Evolutionary conservation across 2,113 vertebrate species (phyloP).

Genomic region (Haemorhous mexicanus): DNA sequence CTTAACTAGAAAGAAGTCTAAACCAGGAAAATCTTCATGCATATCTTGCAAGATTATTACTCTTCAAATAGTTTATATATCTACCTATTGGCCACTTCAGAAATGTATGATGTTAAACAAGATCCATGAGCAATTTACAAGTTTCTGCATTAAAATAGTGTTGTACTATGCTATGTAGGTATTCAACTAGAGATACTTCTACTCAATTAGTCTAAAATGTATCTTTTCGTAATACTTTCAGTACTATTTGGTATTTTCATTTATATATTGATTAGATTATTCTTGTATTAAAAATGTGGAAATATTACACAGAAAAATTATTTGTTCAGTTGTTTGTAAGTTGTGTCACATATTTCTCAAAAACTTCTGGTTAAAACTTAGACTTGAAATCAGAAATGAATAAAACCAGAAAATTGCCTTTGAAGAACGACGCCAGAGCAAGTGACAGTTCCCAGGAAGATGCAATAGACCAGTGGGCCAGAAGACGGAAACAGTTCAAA

Average conservation of each 20-base stretch:
- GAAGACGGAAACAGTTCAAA: slow-evolving; percentile 82
- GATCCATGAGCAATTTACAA: background rate
- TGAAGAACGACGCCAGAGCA: slow-evolving; percentile 64
- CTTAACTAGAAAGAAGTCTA: background rate
- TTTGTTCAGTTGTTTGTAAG: background rate
- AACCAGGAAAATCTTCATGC: background rate
- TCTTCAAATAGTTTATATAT: background rate
- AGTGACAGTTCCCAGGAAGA: slow-evolving; percentile 72
- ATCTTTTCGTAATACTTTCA: background rate
- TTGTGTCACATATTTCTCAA: background rate
- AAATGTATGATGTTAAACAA: background rate
- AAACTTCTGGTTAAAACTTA: slow-evolving; percentile 49
- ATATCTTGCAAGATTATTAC: background rate
- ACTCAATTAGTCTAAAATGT: background rate
- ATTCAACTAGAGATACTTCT: background rate
- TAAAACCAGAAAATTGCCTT: slow-evolving; percentile 65
- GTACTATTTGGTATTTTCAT: background rate
- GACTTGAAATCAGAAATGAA: slow-evolving; percentile 70
- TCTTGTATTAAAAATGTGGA: background rate
- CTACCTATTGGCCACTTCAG: background rate
- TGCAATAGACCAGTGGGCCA: slow-evolving; percentile 80
- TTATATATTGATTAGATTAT: background rate
- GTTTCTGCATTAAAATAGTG: background rate
- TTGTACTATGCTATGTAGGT: background rate
- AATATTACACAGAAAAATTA: background rate